Evolutionary conservation across 1,140 invertebrate genomes (phyloP).

Genomic region (Riptortus pedestris): DNA sequence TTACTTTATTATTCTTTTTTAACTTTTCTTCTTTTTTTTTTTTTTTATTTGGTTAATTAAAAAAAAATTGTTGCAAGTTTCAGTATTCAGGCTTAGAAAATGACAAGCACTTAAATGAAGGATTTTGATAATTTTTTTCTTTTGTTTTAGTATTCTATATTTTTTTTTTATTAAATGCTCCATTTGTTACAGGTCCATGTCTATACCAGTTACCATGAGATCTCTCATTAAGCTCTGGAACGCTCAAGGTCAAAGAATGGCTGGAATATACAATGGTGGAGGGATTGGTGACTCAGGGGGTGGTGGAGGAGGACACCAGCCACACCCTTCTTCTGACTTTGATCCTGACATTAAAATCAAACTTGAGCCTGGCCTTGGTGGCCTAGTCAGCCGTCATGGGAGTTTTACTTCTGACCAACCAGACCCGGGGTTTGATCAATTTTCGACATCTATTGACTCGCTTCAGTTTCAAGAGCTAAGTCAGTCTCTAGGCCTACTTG

Average conservation of each 20-base stretch:
- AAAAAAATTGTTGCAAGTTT: too few relatives aligned
- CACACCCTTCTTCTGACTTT: slow-evolving; percentile 31
- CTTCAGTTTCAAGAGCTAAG: slow-evolving; percentile 5
- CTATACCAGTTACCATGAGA: slow-evolving; percentile 79
- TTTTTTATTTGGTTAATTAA: too few relatives aligned
- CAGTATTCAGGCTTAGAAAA: too few relatives aligned
- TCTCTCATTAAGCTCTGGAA: slow-evolving; percentile 46
- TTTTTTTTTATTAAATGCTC: too few relatives aligned
- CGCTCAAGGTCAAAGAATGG: slow-evolving; percentile 14
- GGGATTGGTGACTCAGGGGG: slow-evolving; percentile 28
- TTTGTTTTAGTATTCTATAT: too few relatives aligned
- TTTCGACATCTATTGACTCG: slow-evolving; percentile 1
- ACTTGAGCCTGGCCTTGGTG: slow-evolving; percentile 41
- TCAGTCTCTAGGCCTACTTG: neutral
- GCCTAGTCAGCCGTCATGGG: neutral
- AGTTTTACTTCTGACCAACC: neutral
- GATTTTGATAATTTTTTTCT: too few relatives aligned
- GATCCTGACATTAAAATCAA: slow-evolving; percentile 42
- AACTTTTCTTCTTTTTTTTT: too few relatives aligned
- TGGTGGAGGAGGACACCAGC: slow-evolving; percentile 33
- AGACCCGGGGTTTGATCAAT: neutral
- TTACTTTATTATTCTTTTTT: too few relatives aligned
- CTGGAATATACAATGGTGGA: slow-evolving; percentile 23
- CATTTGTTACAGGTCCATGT: slow-evolving; percentile 57
- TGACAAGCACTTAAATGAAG: too few relatives aligned